Base-by-base conservation (phyloP, 2,797 vertebrate species). In the Emydoidea blandingii region DNA sequence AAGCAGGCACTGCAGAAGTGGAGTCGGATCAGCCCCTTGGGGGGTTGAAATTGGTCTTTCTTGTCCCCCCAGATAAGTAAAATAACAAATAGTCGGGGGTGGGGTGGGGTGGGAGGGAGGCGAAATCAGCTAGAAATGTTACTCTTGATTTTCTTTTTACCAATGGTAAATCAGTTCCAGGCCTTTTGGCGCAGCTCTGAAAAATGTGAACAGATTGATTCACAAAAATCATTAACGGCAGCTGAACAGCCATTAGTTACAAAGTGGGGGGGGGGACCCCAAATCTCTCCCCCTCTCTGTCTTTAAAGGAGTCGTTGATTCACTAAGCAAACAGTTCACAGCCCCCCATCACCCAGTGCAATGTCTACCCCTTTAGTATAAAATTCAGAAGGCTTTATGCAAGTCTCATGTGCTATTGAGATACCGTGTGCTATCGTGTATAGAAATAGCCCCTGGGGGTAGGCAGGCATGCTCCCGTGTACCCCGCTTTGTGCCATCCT, bases 91-190 rank as follows among this genome's bases (percentile, higher is more conserved):
- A 93, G 78, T 86, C 50, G 5, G 50, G 50, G 65, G 31, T 90
- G 79, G 41, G 41, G 72, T 41, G 41, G 41, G 41, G 41, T 4
- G 62, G 92, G 72, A 85, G 53, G 47, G 72, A 85, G 53, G 47
- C 65, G 95, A 91, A 91, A 97, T 97, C 92, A 94, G 83, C 44
- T 91, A 91, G 91, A 97, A 97, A 97, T 97, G 96, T 97, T 97
- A 96, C 89, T 86, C 93, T 96, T 83, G 94, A 96, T 95, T 98
- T 79, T 96, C 92, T 83, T 96, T 96, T 97, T 95, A 93, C 94
- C 94, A 94, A 96, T 65, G 89, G 95, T 93, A 96, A 97, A 98
- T 98, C 97, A 96, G 93, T 97, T 79, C 85, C 78, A 93, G 81
- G 8, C 18, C 31, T 81, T 94, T 50, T 12, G 81, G 72, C 68